A percentile compares a stretch with the other conserved stretches of the same genome.
Evolutionary conservation across 1,140 invertebrate species (phyloP).

Genomic region (Anastrepha obliqua): DNA sequence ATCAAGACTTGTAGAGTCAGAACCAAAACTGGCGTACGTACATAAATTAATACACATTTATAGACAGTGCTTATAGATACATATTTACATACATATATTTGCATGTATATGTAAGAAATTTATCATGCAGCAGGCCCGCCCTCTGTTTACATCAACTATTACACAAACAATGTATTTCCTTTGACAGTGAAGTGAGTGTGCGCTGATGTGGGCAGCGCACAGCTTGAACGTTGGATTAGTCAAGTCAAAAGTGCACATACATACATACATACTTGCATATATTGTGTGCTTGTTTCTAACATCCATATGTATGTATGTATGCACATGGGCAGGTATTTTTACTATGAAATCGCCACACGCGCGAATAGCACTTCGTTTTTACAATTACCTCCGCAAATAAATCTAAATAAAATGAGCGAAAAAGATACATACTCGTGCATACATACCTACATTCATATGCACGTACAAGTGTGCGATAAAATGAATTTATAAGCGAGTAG

Average conservation of each 20-base stretch:
- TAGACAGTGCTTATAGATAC: not conserved
- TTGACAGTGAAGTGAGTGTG: not conserved
- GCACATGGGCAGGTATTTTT: no score
- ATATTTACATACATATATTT: not conserved
- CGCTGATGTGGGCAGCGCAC: not conserved
- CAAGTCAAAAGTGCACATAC: not conserved
- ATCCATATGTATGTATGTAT: not conserved
- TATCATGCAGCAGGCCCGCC: not conserved
- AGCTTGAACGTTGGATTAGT: not conserved
- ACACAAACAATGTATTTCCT: not conserved
- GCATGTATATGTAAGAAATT: not conserved
- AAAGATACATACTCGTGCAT: not conserved
- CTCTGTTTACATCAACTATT: not conserved
- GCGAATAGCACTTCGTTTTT: not conserved
- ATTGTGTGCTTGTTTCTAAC: not conserved
- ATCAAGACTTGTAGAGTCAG: not conserved
- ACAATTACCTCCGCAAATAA: constrained; percentile 1
- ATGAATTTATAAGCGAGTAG: no score
- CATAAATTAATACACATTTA: not conserved
- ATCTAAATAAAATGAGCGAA: not conserved
- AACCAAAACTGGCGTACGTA: not conserved
- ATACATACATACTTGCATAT: not conserved
- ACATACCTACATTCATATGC: not conserved
- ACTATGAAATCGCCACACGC: not conserved
- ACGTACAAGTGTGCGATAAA: no score